These are phyloP conservation scores for Tipula confusa DNA, from an alignment of 2,888 invertebrate genomes.

Conservation along the genomic window DNA sequence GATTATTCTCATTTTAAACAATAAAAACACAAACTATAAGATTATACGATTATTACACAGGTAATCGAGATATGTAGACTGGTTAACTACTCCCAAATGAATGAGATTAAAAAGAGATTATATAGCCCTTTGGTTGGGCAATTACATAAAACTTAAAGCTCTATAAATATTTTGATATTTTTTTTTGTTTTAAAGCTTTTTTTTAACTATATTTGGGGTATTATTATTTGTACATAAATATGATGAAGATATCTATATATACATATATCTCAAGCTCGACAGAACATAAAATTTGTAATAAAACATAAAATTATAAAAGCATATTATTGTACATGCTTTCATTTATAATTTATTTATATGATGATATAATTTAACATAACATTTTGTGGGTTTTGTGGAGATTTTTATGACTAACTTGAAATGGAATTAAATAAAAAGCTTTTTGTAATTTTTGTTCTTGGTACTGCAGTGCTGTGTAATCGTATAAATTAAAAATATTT, in stretches of 20 bases:
- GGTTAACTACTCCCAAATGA: not conserved
- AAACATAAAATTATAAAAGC: not conserved
- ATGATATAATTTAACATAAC: not conserved
- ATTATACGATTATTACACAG: not conserved
- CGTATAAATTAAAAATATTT: not conserved
- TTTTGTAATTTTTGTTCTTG: not conserved
- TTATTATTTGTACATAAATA: too few species aligned
- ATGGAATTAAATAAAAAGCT: not conserved
- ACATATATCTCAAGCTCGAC: not conserved
- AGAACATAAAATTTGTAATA: not conserved
- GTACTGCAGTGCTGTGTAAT: not conserved
- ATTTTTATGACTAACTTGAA: not conserved
- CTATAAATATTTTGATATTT: not conserved
- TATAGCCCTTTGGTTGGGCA: not conserved
- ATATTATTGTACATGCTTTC: constrained; percentile 12
- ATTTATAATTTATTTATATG: constrained; percentile 3
- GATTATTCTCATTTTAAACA: not conserved
- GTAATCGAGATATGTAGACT: not conserved
- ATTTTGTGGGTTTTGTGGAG: not conserved
- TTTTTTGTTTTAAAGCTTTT: not conserved
- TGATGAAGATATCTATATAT: too few species aligned
- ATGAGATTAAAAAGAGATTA: not conserved
- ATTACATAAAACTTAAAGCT: not conserved
- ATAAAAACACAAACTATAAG: not conserved
- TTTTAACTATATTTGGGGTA: too few species aligned